A percentile compares a stretch with the other conserved stretches of the same genome.
Conservation (phyloP, 2,797 vertebrate genomes). For the Labeo calbasu region DNA sequence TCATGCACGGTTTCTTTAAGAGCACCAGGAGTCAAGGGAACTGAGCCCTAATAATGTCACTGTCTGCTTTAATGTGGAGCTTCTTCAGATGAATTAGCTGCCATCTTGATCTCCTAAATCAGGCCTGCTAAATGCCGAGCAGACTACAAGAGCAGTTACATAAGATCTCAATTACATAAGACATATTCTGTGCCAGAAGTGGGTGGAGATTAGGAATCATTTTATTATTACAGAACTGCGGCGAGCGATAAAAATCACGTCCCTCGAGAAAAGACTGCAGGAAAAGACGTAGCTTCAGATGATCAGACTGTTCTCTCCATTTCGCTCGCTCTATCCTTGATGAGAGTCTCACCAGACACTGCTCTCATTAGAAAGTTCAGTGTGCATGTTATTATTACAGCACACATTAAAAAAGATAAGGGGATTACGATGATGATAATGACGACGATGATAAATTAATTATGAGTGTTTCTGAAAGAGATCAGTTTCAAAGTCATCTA, state of each 20-base stretch:
- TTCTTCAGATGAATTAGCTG: constrained; percentile 33
- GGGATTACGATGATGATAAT: neutral
- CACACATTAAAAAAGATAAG: constrained; percentile 2
- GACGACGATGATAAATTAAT: neutral
- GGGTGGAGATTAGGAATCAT: constrained; percentile 45
- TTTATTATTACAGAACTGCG: constrained; percentile 47
- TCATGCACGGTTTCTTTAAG: neutral
- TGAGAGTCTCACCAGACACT: neutral
- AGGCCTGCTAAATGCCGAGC: constrained; percentile 28
- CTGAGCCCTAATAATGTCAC: neutral
- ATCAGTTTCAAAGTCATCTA: constrained; percentile 10
- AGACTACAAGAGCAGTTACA: constrained; percentile 45
- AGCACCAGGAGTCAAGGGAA: constrained; percentile 20
- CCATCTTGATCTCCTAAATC: constrained; percentile 52
- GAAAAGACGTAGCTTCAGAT: constrained; percentile 9
- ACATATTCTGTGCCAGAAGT: constrained; percentile 41
- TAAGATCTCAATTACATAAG: constrained; percentile 56
- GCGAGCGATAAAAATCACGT: constrained; percentile 20
- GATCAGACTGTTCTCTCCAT: neutral
- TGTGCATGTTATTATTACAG: constrained; percentile 14
- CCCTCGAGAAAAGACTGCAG: constrained; percentile 1
- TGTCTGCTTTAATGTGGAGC: constrained; percentile 6
- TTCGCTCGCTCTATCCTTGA: neutral
- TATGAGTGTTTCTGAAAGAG: neutral
- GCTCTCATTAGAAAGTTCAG: constrained; percentile 21